Percentiles rank a stretch among this genome's conserved stretches.
Conservation (phyloP, 1,140 invertebrate genomes). For the Colletes latitarsis region DNA sequence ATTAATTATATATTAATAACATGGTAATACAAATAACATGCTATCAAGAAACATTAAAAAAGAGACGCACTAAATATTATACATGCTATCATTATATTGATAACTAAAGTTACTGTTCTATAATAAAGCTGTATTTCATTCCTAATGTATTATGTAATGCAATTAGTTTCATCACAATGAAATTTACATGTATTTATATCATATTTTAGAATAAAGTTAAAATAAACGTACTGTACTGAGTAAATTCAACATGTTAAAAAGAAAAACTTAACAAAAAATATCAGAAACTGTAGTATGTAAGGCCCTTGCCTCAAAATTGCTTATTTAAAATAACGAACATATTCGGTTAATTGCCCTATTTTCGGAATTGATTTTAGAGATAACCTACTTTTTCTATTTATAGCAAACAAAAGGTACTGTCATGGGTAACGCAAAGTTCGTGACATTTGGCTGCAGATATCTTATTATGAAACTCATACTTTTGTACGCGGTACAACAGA, state of each 20-base stretch:
- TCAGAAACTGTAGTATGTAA: not conserved
- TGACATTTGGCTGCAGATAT: constrained; percentile 35
- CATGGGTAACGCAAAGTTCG: constrained; percentile 51
- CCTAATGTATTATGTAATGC: too few relatives aligned
- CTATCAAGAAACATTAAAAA: not conserved
- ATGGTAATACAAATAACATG: not conserved
- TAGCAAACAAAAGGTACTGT: constrained; percentile 63
- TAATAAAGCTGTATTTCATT: too few relatives aligned
- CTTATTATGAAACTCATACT: constrained; percentile 14
- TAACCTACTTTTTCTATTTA: constrained; percentile 72
- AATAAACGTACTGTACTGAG: not conserved
- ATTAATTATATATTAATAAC: constrained; percentile 20
- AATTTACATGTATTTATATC: not conserved
- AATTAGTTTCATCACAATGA: not conserved
- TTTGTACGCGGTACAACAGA: not conserved
- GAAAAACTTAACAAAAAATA: not conserved
- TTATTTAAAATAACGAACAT: not conserved
- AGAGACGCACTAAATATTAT: not conserved
- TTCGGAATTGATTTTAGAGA: constrained; percentile 65
- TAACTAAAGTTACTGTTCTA: too few relatives aligned
- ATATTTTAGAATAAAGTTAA: not conserved
- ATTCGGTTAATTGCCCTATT: constrained; percentile 31
- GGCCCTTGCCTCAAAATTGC: not conserved
- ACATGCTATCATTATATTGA: not conserved
- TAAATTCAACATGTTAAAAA: not conserved